Evolutionary conservation across 2,888 invertebrate genomes (phyloP), one percentile per base, ranked within the genome.

Genomic region (Holacanthella duospinosa): DNA sequence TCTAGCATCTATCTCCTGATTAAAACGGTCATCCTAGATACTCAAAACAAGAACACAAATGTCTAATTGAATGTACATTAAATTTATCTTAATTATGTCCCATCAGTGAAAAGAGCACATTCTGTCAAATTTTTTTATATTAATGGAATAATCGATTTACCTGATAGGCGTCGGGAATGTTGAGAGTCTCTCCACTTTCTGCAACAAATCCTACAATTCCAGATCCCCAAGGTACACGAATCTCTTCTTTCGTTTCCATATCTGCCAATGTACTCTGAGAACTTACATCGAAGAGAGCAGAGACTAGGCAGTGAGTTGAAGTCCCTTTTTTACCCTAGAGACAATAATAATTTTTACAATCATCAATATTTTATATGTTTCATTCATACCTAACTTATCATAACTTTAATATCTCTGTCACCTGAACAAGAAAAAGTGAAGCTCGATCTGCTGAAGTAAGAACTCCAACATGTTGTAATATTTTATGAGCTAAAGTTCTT

Each of bases 131-230:
- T n/a, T n/a, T n/a, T n/a, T n/a, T n/a, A n/a, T n/a, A n/a, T n/a
- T n/a, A n/a, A n/a, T n/a, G n/a, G n/a, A n/a, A n/a, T 36, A n/a
- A 63, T 48, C 36, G 27, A 48, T 75, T 76, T 75, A 88, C 90
- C 87, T 93, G 86, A 79, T 95, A 95, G 61, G 93, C 94, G 78
- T 95, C 93, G 64, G 92, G 91, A 78, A 95, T 94, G 80, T 94
- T 95, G 76, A 94, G 90, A 16, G 90, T 86, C 76, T 89, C 89
- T 61, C 93, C 93, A 75, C 89, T 90, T 76, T 90, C 88, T 24
- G 94, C 95, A 55, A 94, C 94, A 78, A 89, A 89, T 19, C 94
- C 95, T 43, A 93, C 93, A 75, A 95, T 94, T 63, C 95, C 95
- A 61, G 87, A 88, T 61, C 94, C 94, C 90, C 94, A 93, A 26